A percentile compares a stretch with the other conserved stretches of the same genome.
These are phyloP conservation scores for Margarornis squamiger DNA, from an alignment of 2,797 vertebrate species.

Conservation along the genomic window DNA sequence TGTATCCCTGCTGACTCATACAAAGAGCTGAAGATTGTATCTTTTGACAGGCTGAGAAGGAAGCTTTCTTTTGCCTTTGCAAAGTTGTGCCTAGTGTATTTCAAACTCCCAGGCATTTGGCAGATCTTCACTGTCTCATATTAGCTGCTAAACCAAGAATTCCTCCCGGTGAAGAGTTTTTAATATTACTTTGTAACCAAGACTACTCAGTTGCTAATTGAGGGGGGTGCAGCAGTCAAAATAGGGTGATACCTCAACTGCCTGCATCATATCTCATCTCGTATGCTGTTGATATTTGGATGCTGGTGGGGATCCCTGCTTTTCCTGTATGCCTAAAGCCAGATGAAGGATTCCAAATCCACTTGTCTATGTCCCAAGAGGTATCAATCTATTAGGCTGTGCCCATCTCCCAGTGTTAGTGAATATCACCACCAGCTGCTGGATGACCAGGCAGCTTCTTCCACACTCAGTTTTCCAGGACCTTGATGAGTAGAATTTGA, in stretches of 20 bases:
- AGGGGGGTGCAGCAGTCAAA: not conserved
- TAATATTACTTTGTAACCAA: not conserved
- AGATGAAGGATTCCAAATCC: not conserved
- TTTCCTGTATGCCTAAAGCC: not conserved
- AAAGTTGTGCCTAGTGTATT: conserved; percentile 40
- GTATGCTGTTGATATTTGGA: not conserved
- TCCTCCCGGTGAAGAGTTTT: not conserved
- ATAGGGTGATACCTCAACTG: not conserved
- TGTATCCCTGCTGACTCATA: not conserved
- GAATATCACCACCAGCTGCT: not conserved
- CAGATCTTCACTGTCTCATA: not conserved
- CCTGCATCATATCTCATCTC: not conserved
- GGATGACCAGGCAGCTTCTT: not conserved
- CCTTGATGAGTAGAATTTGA: not conserved
- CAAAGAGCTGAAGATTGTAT: not conserved
- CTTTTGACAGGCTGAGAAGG: conserved; percentile 22
- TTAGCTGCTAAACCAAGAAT: not conserved
- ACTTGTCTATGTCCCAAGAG: not conserved
- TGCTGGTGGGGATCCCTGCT: not conserved
- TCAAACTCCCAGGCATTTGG: conserved; percentile 15
- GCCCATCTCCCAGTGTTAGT: not conserved
- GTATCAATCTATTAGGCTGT: not conserved
- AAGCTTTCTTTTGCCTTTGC: not conserved
- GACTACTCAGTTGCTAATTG: not conserved
- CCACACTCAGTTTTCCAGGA: not conserved